phyloP scores from a whole-genome alignment of 1,140 invertebrate genomes.

The Drosophila serrata region DNA sequence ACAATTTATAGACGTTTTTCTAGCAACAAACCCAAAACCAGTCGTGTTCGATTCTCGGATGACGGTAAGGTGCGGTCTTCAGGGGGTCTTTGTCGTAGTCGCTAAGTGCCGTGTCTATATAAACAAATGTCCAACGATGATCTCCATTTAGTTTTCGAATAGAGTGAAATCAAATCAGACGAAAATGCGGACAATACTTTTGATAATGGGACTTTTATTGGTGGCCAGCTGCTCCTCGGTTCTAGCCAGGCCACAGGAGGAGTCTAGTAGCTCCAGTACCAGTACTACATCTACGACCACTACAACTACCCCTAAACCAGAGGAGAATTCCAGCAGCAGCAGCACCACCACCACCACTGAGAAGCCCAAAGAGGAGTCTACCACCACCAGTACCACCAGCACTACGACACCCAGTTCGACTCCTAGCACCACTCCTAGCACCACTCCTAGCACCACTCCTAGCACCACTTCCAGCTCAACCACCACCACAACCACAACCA shows the following conservation, averaged over 20 bases:
- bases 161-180: slow-evolving; percentile 35
- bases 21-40: slow-evolving; percentile 48
- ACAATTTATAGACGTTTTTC: slow-evolving; percentile 39
- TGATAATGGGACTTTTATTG: slow-evolving; percentile 51
- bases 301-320: slow-evolving; percentile 22
- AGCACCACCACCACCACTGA: slow-evolving; percentile 10
- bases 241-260: slow-evolving; percentile 48
- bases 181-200: slow-evolving; percentile 45
- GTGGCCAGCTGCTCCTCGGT: slow-evolving; percentile 41
- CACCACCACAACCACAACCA: slow-evolving; percentile 21
- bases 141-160: slow-evolving; percentile 58
- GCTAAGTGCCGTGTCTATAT: slow-evolving; percentile 49
- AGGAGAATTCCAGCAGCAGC: slow-evolving; percentile 20
- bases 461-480: not conserved
- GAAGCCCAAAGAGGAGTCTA: slow-evolving; percentile 30
- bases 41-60: slow-evolving; percentile 9
- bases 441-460: slow-evolving; percentile 11
- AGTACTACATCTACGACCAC: slow-evolving; percentile 12
- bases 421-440: not conserved
- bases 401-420: slow-evolving; percentile 8
- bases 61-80: not conserved
- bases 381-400: slow-evolving; percentile 12
- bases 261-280: slow-evolving; percentile 1
- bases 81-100: not conserved
- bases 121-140: slow-evolving; percentile 47